phyloP scores from a whole-genome alignment of 2,797 vertebrate species.

The Hyperoplus immaculatus region DNA sequence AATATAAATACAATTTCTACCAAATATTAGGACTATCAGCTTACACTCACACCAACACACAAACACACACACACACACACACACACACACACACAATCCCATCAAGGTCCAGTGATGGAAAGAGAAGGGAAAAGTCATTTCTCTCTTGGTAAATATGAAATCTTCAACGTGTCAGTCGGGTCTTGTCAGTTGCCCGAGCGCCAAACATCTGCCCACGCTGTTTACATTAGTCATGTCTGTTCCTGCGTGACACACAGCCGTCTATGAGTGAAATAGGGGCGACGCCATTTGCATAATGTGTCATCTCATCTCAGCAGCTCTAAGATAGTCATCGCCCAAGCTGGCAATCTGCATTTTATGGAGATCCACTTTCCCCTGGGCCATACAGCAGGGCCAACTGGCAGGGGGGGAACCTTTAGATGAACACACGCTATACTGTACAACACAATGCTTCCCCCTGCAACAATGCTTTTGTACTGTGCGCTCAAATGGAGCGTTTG shows the following conservation, averaged over 20 bases:
- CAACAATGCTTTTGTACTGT: neutral
- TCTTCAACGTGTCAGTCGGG: conserved; percentile 59
- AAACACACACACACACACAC: neutral
- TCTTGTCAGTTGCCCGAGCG: conserved; percentile 35
- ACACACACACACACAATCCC: conserved; percentile 12
- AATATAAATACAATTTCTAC: neutral
- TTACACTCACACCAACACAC: conserved; percentile 1
- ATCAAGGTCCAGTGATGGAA: conserved; percentile 24
- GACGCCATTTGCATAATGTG: conserved; percentile 67
- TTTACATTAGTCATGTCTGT: conserved; percentile 62
- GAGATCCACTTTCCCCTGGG: conserved; percentile 28
- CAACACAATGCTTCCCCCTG: neutral
- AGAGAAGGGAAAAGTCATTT: conserved; percentile 44
- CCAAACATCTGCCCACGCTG: conserved; percentile 39
- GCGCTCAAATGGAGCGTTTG: too few species aligned
- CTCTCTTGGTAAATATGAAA: conserved; percentile 62
- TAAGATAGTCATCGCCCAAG: conserved; percentile 45
- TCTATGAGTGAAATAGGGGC: conserved; percentile 39
- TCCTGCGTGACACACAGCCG: conserved; percentile 47
- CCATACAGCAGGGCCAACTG: conserved; percentile 9
- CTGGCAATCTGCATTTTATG: conserved; percentile 56
- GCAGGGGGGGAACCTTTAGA: conserved; percentile 5
- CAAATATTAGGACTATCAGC: conserved; percentile 3
- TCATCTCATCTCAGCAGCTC: conserved; percentile 55
- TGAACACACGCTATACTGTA: neutral